Conservation (phyloP, 2,888 invertebrate species). For the Phania funesta region DNA sequence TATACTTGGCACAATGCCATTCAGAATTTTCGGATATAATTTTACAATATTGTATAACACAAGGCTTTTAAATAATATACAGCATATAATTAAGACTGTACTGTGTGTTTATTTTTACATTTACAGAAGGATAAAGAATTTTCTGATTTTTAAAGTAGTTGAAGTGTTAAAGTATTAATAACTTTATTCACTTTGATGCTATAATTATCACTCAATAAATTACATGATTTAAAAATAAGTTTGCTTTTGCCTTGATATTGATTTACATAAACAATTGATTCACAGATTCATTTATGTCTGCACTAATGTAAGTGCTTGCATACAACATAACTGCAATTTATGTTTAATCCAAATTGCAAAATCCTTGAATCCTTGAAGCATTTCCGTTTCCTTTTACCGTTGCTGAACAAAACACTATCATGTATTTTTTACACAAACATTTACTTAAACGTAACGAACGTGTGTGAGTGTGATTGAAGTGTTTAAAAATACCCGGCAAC, state of each 20-base stretch:
- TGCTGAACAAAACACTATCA: conserved; percentile 9
- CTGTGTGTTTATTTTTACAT: no score
- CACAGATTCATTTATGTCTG: neutral
- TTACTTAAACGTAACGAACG: neutral
- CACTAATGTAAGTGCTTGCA: neutral
- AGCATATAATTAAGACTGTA: conserved; percentile 12
- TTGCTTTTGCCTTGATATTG: conserved; percentile 19
- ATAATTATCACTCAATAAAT: neutral
- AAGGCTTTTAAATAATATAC: conserved; percentile 6
- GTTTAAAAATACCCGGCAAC: neutral
- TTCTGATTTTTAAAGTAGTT: no score
- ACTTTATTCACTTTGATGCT: neutral
- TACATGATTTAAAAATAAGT: neutral
- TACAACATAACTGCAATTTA: conserved; percentile 37
- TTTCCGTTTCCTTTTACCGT: conserved; percentile 34
- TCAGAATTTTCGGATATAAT: conserved; percentile 21
- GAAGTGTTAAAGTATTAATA: neutral
- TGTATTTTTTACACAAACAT: conserved; percentile 2
- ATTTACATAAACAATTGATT: conserved; percentile 18
- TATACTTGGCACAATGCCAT: conserved; percentile 37
- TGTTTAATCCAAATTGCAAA: conserved; percentile 39
- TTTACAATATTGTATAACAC: conserved; percentile 14
- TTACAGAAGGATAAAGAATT: no score
- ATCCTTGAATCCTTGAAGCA: conserved; percentile 23
- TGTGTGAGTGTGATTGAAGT: neutral